Evolutionary conservation across 1,140 invertebrate species (phyloP), one percentile per base, ranked within the genome.

Genomic region (Caenorhabditis remanei): DNA sequence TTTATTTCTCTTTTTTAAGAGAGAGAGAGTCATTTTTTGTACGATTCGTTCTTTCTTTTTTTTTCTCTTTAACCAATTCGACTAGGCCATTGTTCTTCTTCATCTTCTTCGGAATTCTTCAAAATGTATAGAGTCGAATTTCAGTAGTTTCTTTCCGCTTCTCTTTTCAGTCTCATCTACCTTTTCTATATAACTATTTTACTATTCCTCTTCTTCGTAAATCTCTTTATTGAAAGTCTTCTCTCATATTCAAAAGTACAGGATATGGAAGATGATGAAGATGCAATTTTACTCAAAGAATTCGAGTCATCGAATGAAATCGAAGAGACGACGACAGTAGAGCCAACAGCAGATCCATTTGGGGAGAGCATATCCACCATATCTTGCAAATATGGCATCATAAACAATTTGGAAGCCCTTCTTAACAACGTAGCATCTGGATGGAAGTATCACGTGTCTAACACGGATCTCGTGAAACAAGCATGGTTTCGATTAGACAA

Each of bases 391-490:
- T 83, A 92, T 85, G 89, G 88, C n/a, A 63, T 92, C 9, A 50
- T 92, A n/a, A 61, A 71, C 21, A 90, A 88, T 11, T 89, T 92
- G 43, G 91, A 92, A 75, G 89, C 91, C 24, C 86, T 92, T 32
- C 88, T 91, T 21, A 92, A 92, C 87, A 85, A 88, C 46, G 67
- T 92, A 13, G 84, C 88, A 48, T 88, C 90, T 41, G 91, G 91
- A 32, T 92, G 91, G 91, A 93, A 92, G 67, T 92, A 93, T 86
- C 91, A 92, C 86, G 92, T 92, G 40, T 91, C 91, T 13, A 93
- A 92, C 85, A 92, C 92, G 4, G 90, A 92, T 3, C 88, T 85
- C 13, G 90, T 92, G 46, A 92, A 92, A 85, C 88, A 92, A 43
- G 67, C 92, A 4, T 92, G 91, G 91, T 53, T 58, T 16, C 55